Evolutionary conservation across 2,888 invertebrate species (phyloP), one percentile per base, ranked within the genome.

Genomic region (Drosophila sordidula): DNA sequence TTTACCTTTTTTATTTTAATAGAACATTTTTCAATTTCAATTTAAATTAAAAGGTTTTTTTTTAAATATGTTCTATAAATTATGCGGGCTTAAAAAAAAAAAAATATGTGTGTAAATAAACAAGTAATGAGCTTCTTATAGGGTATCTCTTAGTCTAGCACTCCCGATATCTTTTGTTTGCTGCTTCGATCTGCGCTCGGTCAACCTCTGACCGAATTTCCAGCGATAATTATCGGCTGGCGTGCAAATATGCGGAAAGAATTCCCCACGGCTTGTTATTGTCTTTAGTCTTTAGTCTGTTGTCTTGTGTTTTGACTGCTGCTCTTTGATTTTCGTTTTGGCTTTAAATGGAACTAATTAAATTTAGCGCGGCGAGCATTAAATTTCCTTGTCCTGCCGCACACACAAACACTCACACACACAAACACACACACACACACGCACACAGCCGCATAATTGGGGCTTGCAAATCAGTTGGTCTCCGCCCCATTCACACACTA

Each of bases 161-260:
- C 34, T 12, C 34, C 4, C 12, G 4, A 12, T 34, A 12, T 25
- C 55, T 50, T 54, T 44, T 69, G 14, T 11, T 42, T 44, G 47
- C 16, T 4, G 14, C n/a, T 16, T 49, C 44, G 32, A 36, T 32
- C 9, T 59, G 52, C 64, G 69, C 66, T 62, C 54, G 69, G 67
- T 79, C 90, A 90, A 90, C 91, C 90, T 90, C 90, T 90, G 90
- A 90, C 90, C 91, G 90, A 89, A 89, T 88, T 87, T 87, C 69
- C 46, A 70, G 83, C 78, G 90, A 91, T 90, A 91, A 90, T 88
- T 90, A 90, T 91, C 90, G 85, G 80, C 89, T 90, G 75, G 90
- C 90, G 90, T 90, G 90, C 90, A 90, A 90, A 90, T 90, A 90
- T 90, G 91, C 88, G 88, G 74, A 82, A 80, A 80, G 74, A 73